Percentiles rank a stretch among this genome's conserved stretches.
Conservation (phyloP, 2,888 invertebrate genomes). For the Sminthurides aquaticus region DNA sequence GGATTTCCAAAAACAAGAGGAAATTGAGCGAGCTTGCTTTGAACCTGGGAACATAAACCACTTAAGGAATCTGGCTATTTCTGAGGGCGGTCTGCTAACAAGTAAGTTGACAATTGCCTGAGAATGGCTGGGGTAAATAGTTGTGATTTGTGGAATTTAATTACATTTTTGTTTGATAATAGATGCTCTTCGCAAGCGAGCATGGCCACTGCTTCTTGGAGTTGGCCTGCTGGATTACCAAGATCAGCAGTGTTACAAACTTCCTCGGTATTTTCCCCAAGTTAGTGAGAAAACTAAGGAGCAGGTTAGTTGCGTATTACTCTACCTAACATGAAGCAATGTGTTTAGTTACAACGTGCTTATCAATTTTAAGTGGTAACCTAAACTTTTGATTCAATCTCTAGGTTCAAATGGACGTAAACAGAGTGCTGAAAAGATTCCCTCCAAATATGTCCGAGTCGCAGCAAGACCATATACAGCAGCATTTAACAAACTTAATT, state of each 20-base stretch:
- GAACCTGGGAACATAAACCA: constrained; percentile 14
- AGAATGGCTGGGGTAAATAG: background rate
- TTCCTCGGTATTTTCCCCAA: constrained; percentile 28
- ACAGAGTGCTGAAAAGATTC: constrained; percentile 40
- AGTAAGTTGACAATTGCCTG: no score
- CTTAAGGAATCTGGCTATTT: constrained; percentile 33
- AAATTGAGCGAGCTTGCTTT: constrained; percentile 28
- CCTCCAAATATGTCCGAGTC: constrained; percentile 38
- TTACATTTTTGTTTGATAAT: constrained; percentile 9
- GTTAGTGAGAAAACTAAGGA: constrained; percentile 35
- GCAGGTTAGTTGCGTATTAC: constrained; percentile 25
- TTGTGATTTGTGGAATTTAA: no score
- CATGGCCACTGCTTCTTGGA: constrained; percentile 37
- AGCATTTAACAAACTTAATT: constrained; percentile 35
- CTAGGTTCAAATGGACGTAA: constrained; percentile 39
- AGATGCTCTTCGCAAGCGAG: constrained; percentile 36
- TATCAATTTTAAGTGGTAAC: background rate
- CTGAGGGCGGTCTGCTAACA: constrained; percentile 35
- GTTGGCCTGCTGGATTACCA: constrained; percentile 30
- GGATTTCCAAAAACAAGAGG: constrained; percentile 28
- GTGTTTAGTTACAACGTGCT: no score
- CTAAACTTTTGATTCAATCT: background rate
- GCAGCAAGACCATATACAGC: constrained; percentile 39
- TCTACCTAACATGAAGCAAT: background rate
- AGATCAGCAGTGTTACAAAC: constrained; percentile 21